Conservation (phyloP, 2,888 invertebrate genomes). For the Drosophila mettleri region DNA sequence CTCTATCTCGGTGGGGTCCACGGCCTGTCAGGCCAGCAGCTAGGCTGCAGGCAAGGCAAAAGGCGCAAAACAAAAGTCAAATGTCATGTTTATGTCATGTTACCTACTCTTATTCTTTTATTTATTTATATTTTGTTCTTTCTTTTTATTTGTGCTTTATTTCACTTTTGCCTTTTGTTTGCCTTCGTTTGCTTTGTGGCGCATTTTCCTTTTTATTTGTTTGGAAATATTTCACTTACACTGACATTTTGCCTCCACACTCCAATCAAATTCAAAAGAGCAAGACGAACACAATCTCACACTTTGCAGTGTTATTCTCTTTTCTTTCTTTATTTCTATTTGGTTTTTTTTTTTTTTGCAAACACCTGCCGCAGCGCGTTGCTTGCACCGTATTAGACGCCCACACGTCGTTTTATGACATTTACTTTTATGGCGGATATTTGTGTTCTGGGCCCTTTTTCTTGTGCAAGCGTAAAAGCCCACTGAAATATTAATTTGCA, state of each 20-base stretch:
- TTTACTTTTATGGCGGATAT: conserved; percentile 77
- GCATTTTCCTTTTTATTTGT: conserved; percentile 68
- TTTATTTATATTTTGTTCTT: conserved; percentile 12
- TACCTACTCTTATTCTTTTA: conserved; percentile 49
- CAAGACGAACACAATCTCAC: conserved; percentile 3
- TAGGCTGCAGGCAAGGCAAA: conserved; percentile 17
- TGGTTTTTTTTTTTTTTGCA: not conserved
- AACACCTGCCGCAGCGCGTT: not conserved
- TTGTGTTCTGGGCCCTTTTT: conserved; percentile 47
- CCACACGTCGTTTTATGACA: conserved; percentile 73
- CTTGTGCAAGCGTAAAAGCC: conserved; percentile 51
- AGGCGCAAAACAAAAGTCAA: conserved; percentile 71
- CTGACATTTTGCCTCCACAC: conserved; percentile 56
- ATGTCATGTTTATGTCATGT: conserved; percentile 81
- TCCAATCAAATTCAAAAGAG: conserved; percentile 52
- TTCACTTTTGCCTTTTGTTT: conserved; percentile 63
- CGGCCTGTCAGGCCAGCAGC: conserved; percentile 31
- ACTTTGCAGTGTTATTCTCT: not conserved
- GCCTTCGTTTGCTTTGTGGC: conserved; percentile 32
- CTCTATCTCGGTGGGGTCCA: not conserved
- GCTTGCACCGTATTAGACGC: conserved; percentile 16
- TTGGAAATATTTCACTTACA: conserved; percentile 74
- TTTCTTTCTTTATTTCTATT: not conserved
- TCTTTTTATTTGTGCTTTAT: conserved; percentile 49
- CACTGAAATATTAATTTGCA: conserved; percentile 76